Base-by-base conservation (phyloP, 1,140 invertebrate species). In the Psilanteris sp. region DNA sequence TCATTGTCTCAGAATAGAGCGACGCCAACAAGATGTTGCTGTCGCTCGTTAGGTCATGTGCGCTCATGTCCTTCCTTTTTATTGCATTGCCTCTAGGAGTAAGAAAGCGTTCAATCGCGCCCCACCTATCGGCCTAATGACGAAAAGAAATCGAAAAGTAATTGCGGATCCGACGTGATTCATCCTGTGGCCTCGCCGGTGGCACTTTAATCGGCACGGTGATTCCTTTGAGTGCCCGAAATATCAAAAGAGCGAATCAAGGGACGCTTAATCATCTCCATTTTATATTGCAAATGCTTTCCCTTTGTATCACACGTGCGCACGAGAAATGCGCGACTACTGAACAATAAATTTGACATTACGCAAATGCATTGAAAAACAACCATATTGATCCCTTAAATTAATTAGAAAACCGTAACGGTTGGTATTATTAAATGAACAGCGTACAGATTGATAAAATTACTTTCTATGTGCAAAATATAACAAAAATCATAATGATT, bases 1-100 rank as follows among this genome's bases (percentile, higher is more conserved):
- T 84, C 81, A 66, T 80, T 77, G 77, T 77, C 81, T 83, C 79
- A 76, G 82, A 82, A 84, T 84, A 84, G 83, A 83, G 79, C 55
- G 74, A 75, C 64, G 79, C 77, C 77, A 73, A 79, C 83, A 84
- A 84, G 82, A 87, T 84, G 83, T 81, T 82, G 68, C 64, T 72
- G 61, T 44, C 44, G 64, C 76, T 78, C 72, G 79, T 76, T 72
- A 79, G 81, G 74, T 83, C 81, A 83, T 81, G 62, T 68, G 61
- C 48, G 36, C 29, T 64, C 41, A 72, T 31, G 48, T 78, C 52
- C 50, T 70, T 61, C 26, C 27, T 48, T 44, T 62, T 57, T 32
- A 2, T 14, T 4, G 11, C n/a, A 9, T 27, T 6, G 41, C 55
- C 43, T 57, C 34, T 52, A 67, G 54, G 57, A 29, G 52, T 10